Conservation (phyloP, 30 jellyfish, hydroid and myxozoan genomes). For the Sanderia malayensis region DNA sequence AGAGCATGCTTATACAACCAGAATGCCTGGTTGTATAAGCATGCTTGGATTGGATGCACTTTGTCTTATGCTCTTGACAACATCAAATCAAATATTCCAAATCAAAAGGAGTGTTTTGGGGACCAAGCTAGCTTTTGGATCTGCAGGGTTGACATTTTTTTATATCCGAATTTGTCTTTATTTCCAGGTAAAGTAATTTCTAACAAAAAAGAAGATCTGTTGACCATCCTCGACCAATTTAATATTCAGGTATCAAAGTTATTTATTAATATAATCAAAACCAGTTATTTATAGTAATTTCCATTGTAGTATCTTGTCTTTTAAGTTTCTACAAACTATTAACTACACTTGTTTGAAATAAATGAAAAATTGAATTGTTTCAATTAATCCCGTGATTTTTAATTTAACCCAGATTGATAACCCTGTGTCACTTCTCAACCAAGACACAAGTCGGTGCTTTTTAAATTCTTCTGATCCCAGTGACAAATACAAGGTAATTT, state of each 20-base stretch:
- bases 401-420: conserved; percentile 72
- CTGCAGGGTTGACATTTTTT: background rate
- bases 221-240: conserved; percentile 77
- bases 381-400: background rate
- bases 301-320: no score
- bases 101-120: no score
- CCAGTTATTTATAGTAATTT: no score
- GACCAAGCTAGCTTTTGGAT: no score
- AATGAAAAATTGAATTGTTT: background rate
- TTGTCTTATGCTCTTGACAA: no score
- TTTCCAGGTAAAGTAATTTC: conserved; percentile 81
- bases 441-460: conserved; percentile 95
- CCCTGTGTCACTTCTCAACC: conserved; percentile 92
- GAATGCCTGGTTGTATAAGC: no score
- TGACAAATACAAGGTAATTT: conserved; percentile 81
- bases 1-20: no score
- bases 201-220: conserved; percentile 78
- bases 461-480: conserved; percentile 87
- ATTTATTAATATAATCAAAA: no score
- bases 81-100: no score
- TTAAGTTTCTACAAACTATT: no score
- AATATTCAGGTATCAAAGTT: conserved; percentile 99
- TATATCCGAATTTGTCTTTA: background rate
- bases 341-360: no score
- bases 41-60: no score